phyloP scores from a whole-genome alignment of 2,113 vertebrate genomes.

The Oreotrochilus melanogaster region DNA sequence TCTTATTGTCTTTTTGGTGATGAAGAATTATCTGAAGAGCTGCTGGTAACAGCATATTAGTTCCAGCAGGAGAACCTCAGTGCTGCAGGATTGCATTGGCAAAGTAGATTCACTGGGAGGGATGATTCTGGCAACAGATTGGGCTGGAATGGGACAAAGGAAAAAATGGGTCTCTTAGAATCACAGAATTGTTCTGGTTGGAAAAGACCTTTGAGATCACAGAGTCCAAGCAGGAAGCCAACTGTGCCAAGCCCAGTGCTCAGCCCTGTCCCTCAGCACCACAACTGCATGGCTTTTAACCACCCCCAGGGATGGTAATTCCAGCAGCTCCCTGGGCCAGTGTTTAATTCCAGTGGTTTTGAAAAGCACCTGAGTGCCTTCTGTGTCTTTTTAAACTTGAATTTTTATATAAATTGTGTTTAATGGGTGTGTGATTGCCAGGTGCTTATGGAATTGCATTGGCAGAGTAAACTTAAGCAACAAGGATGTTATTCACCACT shows the following conservation, averaged over 20 bases:
- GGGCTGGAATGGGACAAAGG: neutral
- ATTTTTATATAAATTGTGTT: neutral
- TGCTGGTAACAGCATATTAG: neutral
- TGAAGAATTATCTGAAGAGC: neutral
- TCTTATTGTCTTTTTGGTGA: neutral
- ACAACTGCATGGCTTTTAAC: no score
- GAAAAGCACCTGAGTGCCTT: neutral
- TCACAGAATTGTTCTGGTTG: no score
- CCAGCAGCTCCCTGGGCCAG: no score
- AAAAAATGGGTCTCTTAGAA: neutral
- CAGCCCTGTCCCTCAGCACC: no score
- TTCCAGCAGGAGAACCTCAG: neutral
- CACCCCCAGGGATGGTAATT: no score
- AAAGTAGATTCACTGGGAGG: neutral
- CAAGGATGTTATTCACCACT: neutral
- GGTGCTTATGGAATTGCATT: neutral
- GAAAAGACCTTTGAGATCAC: no score
- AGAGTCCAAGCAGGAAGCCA: no score
- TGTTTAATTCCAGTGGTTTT: no score
- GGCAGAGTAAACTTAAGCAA: neutral
- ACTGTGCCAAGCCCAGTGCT: no score
- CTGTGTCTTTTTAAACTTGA: neutral
- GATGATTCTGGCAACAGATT: neutral
- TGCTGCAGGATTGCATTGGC: neutral
- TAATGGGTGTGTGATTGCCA: neutral